phyloP scores from a whole-genome alignment of 2,113 vertebrate species.

The Oophaga pumilio region DNA sequence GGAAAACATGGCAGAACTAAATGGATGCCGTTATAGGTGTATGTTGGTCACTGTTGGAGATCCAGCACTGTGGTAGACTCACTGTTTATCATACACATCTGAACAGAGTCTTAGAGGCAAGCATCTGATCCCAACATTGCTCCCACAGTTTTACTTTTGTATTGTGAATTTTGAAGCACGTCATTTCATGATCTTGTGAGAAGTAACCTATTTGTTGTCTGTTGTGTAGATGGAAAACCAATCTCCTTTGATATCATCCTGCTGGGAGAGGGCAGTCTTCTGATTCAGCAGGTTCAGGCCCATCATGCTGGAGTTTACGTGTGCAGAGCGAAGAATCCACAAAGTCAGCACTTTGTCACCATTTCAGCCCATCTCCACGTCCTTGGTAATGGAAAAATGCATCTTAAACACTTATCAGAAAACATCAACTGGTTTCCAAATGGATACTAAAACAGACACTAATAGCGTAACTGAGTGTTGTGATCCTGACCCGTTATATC shows the following conservation, averaged over 20 bases:
- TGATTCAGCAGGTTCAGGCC: constrained; percentile 84
- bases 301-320: constrained; percentile 90
- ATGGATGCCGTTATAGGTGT: no score
- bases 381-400: constrained; percentile 76
- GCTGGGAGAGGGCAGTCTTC: constrained; percentile 86
- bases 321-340: constrained; percentile 93
- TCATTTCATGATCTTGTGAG: background rate
- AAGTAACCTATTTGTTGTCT: background rate
- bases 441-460: background rate
- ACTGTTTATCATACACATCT: no score
- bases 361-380: constrained; percentile 88
- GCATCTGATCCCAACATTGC: background rate
- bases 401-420: background rate
- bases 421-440: background rate
- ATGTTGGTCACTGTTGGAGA: no score
- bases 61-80: no score
- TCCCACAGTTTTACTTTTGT: background rate
- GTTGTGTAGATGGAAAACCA: constrained; percentile 85
- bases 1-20: no score
- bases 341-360: constrained; percentile 86
- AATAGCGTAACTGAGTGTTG: background rate
- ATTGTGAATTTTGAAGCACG: background rate
- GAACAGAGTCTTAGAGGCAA: background rate
- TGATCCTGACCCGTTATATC: background rate
- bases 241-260: constrained; percentile 91